Percentiles rank a stretch among this genome's conserved stretches.
phyloP scores from a whole-genome alignment of 2,113 vertebrate genomes.

The Corvus moneduloides region DNA sequence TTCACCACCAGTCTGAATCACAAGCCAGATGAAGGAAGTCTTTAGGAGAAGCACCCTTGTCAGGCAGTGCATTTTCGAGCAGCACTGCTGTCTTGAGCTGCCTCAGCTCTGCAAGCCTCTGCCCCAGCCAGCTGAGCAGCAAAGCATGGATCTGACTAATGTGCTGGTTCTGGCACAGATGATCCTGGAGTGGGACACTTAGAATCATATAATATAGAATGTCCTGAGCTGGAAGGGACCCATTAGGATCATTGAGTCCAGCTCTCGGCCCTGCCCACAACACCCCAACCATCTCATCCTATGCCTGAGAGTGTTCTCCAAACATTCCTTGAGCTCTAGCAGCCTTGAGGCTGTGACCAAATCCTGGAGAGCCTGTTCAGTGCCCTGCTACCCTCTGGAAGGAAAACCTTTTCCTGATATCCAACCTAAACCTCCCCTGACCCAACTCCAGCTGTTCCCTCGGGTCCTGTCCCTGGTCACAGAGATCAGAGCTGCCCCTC shows the following conservation, averaged over 20 bases:
- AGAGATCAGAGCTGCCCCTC: background rate
- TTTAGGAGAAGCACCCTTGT: background rate
- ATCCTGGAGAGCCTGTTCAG: background rate
- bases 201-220: background rate
- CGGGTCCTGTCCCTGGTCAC: background rate
- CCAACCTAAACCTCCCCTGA: background rate
- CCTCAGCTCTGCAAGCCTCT: background rate
- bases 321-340: background rate
- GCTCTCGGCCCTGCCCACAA: background rate
- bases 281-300: background rate
- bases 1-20: background rate
- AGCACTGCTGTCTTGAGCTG: background rate
- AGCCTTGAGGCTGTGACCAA: background rate
- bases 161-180: background rate
- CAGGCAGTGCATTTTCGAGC: background rate
- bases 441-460: background rate
- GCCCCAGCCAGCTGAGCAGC: background rate
- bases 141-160: background rate
- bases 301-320: background rate
- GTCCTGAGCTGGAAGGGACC: background rate
- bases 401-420: background rate
- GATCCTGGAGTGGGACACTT: background rate
- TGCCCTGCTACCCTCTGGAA: rapidly evolving
- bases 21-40: background rate
- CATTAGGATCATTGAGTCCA: background rate